Conservation (phyloP, 2,113 vertebrate genomes). For the Rhinolophus sinicus region DNA sequence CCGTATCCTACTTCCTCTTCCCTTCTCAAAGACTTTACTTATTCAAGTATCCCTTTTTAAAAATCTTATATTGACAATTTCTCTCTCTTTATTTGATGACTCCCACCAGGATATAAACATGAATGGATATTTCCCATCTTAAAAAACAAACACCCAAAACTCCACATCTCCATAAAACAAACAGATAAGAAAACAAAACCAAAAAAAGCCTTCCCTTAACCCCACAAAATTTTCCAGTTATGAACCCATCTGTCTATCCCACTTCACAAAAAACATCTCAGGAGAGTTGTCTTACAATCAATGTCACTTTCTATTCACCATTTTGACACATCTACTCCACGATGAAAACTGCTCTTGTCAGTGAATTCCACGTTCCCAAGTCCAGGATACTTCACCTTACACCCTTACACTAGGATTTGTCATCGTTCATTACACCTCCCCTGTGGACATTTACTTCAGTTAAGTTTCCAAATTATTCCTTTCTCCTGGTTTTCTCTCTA, state of each 20-base stretch:
- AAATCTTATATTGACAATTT: background rate
- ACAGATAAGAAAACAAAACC: background rate
- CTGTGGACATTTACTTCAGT: background rate
- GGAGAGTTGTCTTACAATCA: background rate
- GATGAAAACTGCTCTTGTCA: background rate
- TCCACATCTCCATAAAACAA: background rate
- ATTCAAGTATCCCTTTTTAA: background rate
- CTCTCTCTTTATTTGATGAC: background rate
- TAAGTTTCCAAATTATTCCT: background rate
- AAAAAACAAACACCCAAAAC: background rate
- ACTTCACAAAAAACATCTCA: background rate
- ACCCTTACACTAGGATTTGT: background rate
- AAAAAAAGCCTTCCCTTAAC: background rate
- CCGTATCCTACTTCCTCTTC: background rate
- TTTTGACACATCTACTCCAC: background rate
- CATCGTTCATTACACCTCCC: background rate
- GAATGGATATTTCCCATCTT: background rate
- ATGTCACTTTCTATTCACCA: background rate
- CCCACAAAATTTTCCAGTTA: background rate
- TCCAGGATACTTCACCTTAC: background rate
- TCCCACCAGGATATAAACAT: conserved; percentile 1
- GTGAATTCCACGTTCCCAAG: background rate
- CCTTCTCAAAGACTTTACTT: background rate
- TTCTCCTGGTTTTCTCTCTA: background rate
- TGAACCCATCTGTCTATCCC: background rate